phyloP scores from a whole-genome alignment of 2,797 vertebrate genomes.

The Sarcophilus harrisii region DNA sequence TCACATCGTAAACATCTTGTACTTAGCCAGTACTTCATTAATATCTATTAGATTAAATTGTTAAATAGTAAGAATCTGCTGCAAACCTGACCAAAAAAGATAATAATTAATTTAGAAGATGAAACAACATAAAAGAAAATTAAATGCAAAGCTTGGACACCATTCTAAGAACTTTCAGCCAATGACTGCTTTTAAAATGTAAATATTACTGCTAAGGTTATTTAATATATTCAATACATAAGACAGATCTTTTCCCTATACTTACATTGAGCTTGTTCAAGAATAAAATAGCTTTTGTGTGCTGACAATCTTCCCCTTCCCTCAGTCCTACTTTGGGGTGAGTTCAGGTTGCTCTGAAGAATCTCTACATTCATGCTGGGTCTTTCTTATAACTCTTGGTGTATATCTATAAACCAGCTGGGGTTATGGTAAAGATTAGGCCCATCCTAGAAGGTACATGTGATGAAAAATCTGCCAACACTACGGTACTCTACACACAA shows the following conservation, averaged over 20 bases:
- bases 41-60: neutral
- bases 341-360: neutral
- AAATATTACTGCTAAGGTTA: slow-evolving; percentile 6
- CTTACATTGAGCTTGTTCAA: slow-evolving; percentile 6
- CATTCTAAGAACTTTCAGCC: neutral
- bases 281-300: neutral
- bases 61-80: neutral
- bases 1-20: neutral
- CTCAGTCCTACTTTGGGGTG: neutral
- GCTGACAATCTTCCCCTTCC: neutral
- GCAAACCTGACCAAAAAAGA: neutral
- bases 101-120: neutral
- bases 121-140: neutral
- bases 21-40: neutral
- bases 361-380: neutral
- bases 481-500: neutral
- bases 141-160: neutral
- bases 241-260: neutral
- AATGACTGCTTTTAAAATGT: neutral
- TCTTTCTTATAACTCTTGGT: neutral
- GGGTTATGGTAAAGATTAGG: neutral
- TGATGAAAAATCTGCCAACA: neutral
- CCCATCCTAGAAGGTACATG: neutral
- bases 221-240: neutral
- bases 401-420: neutral